A percentile compares a stretch with the other conserved stretches of the same genome.
Conservation (phyloP, 2,113 vertebrate genomes). For the Callorhinus ursinus region DNA sequence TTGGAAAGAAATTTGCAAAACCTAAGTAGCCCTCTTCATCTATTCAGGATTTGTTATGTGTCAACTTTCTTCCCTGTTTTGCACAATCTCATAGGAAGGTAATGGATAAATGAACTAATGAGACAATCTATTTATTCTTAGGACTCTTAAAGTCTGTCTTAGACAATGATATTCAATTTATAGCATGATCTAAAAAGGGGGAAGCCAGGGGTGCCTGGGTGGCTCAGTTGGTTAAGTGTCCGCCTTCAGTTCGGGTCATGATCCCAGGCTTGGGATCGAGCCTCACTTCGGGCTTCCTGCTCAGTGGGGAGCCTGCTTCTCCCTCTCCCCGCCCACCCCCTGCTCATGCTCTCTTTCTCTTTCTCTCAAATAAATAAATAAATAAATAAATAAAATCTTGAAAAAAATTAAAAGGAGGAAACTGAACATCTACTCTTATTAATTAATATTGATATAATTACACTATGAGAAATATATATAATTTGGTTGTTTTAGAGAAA, state of each 20-base stretch:
- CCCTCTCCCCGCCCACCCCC: not conserved
- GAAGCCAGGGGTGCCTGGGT: not conserved
- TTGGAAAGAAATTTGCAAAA: slow-evolving; percentile 13
- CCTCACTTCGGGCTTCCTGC: not conserved
- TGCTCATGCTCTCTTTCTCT: no score
- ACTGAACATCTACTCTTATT: not conserved
- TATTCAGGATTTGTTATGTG: not conserved
- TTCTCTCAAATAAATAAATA: no score
- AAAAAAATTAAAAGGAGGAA: not conserved
- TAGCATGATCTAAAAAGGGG: not conserved
- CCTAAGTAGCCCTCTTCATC: not conserved
- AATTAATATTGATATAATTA: not conserved
- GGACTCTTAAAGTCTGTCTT: not conserved
- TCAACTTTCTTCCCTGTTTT: not conserved
- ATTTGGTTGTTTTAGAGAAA: not conserved
- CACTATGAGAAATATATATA: not conserved
- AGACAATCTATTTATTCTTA: not conserved
- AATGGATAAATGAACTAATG: not conserved
- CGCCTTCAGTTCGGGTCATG: not conserved
- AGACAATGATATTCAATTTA: not conserved
- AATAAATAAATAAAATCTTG: no score
- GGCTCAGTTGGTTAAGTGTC: not conserved
- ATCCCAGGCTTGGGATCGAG: not conserved
- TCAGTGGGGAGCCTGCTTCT: not conserved
- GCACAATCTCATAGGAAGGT: not conserved